Conservation (phyloP, 2,888 invertebrate genomes). For the Drosophila formosana region DNA sequence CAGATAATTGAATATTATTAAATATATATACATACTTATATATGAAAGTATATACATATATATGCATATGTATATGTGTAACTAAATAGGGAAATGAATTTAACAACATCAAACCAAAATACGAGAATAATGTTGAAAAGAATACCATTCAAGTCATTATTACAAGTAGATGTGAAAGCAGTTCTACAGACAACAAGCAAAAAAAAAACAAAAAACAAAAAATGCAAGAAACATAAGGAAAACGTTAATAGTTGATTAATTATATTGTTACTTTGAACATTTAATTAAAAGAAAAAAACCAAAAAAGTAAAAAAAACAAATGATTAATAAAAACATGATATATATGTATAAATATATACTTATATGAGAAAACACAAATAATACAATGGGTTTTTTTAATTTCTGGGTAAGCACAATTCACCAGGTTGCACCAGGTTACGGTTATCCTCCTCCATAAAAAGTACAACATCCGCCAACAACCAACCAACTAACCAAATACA, state of each 20-base stretch:
- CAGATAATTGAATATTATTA: conserved; percentile 59
- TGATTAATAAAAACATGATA: conserved; percentile 60
- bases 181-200: conserved; percentile 69
- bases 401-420: conserved; percentile 48
- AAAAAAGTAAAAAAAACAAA: conserved; percentile 51
- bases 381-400: conserved; percentile 69
- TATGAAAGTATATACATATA: conserved; percentile 43
- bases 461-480: conserved; percentile 22
- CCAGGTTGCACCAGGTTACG: conserved; percentile 31
- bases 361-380: conserved; percentile 75
- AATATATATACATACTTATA: conserved; percentile 47
- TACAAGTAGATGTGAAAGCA: conserved; percentile 72
- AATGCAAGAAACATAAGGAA: conserved; percentile 57
- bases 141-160: conserved; percentile 79
- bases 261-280: conserved; percentile 84
- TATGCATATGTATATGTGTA: conserved; percentile 59
- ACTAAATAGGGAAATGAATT: conserved; percentile 78
- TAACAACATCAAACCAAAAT: conserved; percentile 58
- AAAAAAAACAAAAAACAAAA: conserved; percentile 50
- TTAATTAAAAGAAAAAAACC: conserved; percentile 70
- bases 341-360: conserved; percentile 74
- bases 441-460: conserved; percentile 27
- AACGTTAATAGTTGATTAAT: conserved; percentile 82
- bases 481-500: conserved; percentile 33
- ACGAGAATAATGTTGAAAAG: conserved; percentile 67